Evolutionary conservation across 2,888 invertebrate genomes (phyloP).

Genomic region (Drosophila parthenogenetica): DNA sequence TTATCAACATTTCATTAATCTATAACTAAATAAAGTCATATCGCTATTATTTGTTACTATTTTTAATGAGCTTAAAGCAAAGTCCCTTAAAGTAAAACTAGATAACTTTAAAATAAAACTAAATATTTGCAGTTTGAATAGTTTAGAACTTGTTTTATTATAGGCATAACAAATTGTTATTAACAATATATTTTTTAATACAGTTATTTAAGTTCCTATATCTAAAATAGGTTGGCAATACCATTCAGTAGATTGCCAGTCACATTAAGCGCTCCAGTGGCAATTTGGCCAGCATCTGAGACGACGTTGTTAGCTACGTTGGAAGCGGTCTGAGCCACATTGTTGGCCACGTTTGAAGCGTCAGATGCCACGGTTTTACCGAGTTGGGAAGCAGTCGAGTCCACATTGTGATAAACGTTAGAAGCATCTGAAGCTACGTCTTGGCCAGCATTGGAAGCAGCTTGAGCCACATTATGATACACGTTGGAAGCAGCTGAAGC

Average conservation of each 20-base stretch:
- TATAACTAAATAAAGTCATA: not conserved
- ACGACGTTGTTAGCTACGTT: too few relatives aligned
- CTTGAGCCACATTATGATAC: too few relatives aligned
- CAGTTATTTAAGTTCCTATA: too few relatives aligned
- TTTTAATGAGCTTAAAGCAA: too few relatives aligned
- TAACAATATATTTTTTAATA: not conserved
- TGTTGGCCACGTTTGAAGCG: constrained; percentile 14
- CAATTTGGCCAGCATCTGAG: constrained; percentile 11
- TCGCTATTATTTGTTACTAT: not conserved
- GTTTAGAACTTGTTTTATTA: not conserved
- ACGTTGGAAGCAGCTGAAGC: not conserved
- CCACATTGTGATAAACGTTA: not conserved
- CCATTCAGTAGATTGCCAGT: constrained; percentile 12
- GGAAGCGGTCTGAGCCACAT: constrained; percentile 5
- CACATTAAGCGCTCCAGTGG: constrained; percentile 19
- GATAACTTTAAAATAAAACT: not conserved
- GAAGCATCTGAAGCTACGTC: too few relatives aligned
- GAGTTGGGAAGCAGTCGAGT: not conserved
- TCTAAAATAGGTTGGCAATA: constrained; percentile 27
- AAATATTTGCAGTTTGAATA: not conserved
- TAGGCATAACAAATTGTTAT: constrained; percentile 1
- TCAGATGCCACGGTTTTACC: constrained; percentile 10
- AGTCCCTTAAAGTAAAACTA: too few relatives aligned
- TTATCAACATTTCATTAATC: constrained; percentile 1
- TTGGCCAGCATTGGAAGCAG: too few relatives aligned